phyloP scores from a whole-genome alignment of 1,140 invertebrate genomes.

The Tetranychus urticae region DNA sequence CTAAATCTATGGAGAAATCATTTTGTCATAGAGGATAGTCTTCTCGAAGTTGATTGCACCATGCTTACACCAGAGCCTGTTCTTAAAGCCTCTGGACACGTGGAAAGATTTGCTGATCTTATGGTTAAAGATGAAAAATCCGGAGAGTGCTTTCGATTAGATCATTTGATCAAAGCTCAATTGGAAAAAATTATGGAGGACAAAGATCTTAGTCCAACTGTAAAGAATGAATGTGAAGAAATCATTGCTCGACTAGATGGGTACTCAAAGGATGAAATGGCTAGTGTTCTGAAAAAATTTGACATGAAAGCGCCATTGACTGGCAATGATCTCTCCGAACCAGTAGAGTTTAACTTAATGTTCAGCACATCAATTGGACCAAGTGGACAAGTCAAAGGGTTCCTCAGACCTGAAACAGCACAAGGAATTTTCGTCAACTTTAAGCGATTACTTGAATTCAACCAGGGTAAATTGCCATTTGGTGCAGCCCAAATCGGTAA shows the following conservation, averaged over 20 bases:
- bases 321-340: conserved; percentile 76
- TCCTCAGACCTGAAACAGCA: conserved; percentile 85
- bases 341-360: conserved; percentile 97
- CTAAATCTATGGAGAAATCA: conserved; percentile 79
- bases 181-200: conserved; percentile 67
- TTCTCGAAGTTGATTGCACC: conserved; percentile 95
- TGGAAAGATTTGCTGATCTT: conserved; percentile 92
- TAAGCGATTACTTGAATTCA: conserved; percentile 83
- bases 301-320: conserved; percentile 83
- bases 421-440: conserved; percentile 99
- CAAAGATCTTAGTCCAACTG: conserved; percentile 46
- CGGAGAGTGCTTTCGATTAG: conserved; percentile 87
- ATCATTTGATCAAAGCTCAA: conserved; percentile 94
- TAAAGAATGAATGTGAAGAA: conserved; percentile 48
- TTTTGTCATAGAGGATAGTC: conserved; percentile 90
- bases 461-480: conserved; percentile 87
- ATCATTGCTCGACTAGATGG: conserved; percentile 64
- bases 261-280: conserved; percentile 69
- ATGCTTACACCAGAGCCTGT: conserved; percentile 90
- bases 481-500: conserved; percentile 94
- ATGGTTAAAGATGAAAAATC: conserved; percentile 95
- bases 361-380: conserved; percentile 92
- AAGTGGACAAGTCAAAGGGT: conserved; percentile 75
- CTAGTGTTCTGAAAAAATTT: conserved; percentile 50
- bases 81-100: conserved; percentile 90